Percentiles rank a stretch among this genome's conserved stretches.
Conservation (phyloP, 2,888 invertebrate genomes). For the Xestoiulus laeticollis region DNA sequence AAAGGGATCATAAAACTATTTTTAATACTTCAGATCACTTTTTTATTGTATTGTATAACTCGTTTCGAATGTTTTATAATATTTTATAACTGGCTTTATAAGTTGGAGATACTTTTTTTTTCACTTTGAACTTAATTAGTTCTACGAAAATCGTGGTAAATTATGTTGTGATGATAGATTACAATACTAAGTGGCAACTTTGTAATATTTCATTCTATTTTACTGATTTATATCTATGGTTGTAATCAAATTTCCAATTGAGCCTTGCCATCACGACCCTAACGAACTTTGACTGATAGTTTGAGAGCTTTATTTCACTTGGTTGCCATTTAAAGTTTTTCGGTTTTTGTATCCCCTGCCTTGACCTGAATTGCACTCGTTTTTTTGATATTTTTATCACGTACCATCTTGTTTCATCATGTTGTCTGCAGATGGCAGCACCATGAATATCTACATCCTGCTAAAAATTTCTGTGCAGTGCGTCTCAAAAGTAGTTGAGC, state of each 20-base stretch:
- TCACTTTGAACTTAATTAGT: too few species aligned
- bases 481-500: neutral
- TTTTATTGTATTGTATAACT: neutral
- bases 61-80: neutral
- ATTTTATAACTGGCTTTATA: neutral
- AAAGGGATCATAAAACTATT: neutral
- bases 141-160: too few species aligned
- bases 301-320: neutral
- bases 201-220: too few species aligned
- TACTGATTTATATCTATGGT: too few species aligned
- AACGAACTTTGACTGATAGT: neutral
- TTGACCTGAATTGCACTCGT: neutral
- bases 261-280: neutral
- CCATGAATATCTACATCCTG: neutral
- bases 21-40: neutral
- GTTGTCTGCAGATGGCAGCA: neutral
- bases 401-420: neutral
- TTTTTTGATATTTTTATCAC: neutral
- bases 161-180: too few species aligned
- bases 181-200: too few species aligned
- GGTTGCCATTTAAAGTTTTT: neutral
- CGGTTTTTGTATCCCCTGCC: neutral
- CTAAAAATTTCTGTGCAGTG: neutral
- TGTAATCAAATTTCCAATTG: neutral
- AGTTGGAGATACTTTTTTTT: neutral